phyloP scores from a whole-genome alignment of 2,888 invertebrate species.

The Clusia tigrina region DNA sequence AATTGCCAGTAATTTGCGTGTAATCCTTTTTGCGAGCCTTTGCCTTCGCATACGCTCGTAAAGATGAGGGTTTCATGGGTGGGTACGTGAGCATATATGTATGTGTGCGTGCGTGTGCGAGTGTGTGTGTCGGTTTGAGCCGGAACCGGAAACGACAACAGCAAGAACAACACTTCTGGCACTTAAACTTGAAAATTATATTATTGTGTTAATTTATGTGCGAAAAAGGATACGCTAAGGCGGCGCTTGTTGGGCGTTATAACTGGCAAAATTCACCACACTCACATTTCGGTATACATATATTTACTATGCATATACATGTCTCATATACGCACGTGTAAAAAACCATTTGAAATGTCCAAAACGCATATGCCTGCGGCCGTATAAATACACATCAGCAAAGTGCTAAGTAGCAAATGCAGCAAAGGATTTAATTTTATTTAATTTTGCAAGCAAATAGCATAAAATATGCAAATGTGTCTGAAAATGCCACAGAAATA shows the following conservation, averaged over 20 bases:
- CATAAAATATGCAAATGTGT: slow-evolving; percentile 27
- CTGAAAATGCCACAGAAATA: slow-evolving; percentile 12
- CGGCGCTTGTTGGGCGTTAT: not conserved
- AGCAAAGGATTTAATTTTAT: slow-evolving; percentile 1
- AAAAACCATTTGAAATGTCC: not conserved
- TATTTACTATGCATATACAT: not conserved
- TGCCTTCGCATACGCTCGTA: not conserved
- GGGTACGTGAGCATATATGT: not conserved
- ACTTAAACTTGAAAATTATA: slow-evolving; percentile 32
- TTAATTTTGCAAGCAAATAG: slow-evolving; percentile 16
- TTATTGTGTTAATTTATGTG: slow-evolving; percentile 34
- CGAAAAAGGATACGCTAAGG: slow-evolving; percentile 13
- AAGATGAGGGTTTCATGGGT: not conserved
- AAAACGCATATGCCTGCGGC: slow-evolving; percentile 17
- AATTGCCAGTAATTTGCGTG: slow-evolving; percentile 34
- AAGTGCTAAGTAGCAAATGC: slow-evolving; percentile 16
- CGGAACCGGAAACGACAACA: not conserved
- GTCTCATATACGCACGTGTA: not conserved
- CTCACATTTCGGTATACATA: not conserved
- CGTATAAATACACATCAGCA: slow-evolving; percentile 21
- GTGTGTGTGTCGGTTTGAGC: not conserved
- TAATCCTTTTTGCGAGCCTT: slow-evolving; percentile 20
- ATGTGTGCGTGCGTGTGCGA: not conserved
- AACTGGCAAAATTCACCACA: not conserved
- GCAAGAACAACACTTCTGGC: slow-evolving; percentile 23